Evolutionary conservation across 2,797 vertebrate species (phyloP).

Genomic region (Bradypodion pumilum): DNA sequence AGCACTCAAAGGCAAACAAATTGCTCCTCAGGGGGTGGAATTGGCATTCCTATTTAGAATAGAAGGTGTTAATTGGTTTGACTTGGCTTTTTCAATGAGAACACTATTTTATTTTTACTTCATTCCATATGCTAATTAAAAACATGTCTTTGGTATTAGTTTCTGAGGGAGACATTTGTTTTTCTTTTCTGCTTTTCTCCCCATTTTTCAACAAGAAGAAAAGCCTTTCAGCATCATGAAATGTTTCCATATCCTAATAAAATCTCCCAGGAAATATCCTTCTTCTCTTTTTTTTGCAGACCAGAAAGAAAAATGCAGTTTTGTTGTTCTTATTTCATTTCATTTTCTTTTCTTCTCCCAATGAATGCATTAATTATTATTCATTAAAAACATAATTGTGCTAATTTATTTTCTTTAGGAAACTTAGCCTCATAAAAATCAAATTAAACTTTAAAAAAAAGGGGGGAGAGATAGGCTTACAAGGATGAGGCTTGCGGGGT

Average conservation of each 20-base stretch:
- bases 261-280: neutral
- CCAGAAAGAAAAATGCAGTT: neutral
- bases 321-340: neutral
- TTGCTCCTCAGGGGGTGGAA: neutral
- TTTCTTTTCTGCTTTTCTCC: neutral
- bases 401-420: neutral
- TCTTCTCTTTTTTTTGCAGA: neutral
- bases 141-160: conserved; percentile 5
- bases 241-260: conserved; percentile 3
- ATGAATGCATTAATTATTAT: neutral
- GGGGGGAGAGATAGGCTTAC: too few relatives aligned
- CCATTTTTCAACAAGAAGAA: neutral
- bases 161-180: neutral
- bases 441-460: too few relatives aligned
- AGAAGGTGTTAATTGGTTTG: conserved; percentile 23
- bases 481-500: neutral
- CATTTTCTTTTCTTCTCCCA: too few relatives aligned
- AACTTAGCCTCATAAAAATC: neutral
- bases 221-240: neutral
- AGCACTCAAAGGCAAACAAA: neutral
- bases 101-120: neutral
- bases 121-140: conserved; percentile 30
- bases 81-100: conserved; percentile 3
- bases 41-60: conserved; percentile 14
- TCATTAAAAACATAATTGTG: neutral